These are phyloP conservation scores for Drosophila tani DNA, from an alignment of 1,140 invertebrate genomes.

Conservation along the genomic window DNA sequence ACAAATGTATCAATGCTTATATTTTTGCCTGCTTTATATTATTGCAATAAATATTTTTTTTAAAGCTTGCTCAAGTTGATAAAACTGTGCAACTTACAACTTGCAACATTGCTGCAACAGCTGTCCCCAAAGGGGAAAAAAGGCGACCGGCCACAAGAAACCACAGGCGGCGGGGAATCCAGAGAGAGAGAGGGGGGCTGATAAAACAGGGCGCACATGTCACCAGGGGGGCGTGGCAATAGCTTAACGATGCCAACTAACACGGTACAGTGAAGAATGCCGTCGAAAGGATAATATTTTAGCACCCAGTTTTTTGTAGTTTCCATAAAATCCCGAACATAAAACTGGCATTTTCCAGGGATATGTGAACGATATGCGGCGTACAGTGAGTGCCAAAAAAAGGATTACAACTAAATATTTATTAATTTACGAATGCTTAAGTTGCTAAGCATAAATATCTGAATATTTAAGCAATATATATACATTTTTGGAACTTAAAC, in stretches of 20 bases:
- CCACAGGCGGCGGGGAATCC: background rate
- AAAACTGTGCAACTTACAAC: conserved; percentile 34
- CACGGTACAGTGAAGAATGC: conserved; percentile 30
- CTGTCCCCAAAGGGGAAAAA: conserved; percentile 36
- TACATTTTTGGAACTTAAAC: no score
- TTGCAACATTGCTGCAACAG: conserved; percentile 53
- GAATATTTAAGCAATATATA: no score
- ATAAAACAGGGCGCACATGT: conserved; percentile 24
- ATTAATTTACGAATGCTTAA: background rate
- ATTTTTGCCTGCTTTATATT: background rate
- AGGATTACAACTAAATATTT: no score
- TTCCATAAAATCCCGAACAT: conserved; percentile 7
- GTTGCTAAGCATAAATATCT: no score
- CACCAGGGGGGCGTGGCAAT: conserved; percentile 58
- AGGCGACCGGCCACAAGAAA: conserved; percentile 25
- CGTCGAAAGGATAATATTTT: conserved; percentile 15
- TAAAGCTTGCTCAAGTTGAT: conserved; percentile 21
- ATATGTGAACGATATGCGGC: background rate
- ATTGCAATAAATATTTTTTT: background rate
- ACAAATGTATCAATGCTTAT: no score
- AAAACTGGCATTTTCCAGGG: background rate
- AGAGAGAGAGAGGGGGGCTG: background rate
- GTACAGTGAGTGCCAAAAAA: background rate
- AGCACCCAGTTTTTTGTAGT: conserved; percentile 15
- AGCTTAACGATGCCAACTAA: conserved; percentile 74